Evolutionary conservation across 2,888 invertebrate genomes (phyloP).

Genomic region (Drosophila meridiana): DNA sequence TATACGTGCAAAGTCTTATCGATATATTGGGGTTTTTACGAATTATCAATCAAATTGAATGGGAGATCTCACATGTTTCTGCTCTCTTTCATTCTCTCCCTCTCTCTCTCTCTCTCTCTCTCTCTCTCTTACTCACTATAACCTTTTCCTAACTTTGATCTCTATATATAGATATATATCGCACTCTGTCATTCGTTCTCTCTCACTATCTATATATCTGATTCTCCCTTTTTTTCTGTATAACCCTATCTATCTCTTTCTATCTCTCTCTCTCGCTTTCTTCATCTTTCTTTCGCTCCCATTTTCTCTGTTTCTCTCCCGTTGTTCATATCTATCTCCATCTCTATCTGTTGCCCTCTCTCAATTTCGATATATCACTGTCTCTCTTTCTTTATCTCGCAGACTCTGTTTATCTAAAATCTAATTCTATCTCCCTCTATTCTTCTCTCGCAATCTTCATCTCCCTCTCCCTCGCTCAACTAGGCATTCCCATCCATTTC

Average conservation of each 20-base stretch:
- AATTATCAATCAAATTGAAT: background rate
- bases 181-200: no score
- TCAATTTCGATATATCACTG: background rate
- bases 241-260: background rate
- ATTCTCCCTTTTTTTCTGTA: no score
- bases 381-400: background rate
- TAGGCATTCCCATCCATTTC: background rate
- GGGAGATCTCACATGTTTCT: no score
- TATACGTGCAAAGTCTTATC: background rate
- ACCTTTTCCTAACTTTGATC: background rate
- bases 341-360: background rate
- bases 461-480: background rate
- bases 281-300: no score
- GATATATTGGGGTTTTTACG: background rate
- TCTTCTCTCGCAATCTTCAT: background rate
- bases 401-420: no score
- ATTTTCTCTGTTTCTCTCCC: background rate
- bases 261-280: background rate
- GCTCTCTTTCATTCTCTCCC: background rate
- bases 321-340: background rate
- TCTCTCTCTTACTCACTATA: background rate
- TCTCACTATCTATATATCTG: background rate
- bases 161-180: no score
- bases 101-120: background rate
- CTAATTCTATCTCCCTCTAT: background rate